Percentiles rank a stretch among this genome's conserved stretches.
Conservation (phyloP, 2,113 vertebrate species). For the Myotis davidii region DNA sequence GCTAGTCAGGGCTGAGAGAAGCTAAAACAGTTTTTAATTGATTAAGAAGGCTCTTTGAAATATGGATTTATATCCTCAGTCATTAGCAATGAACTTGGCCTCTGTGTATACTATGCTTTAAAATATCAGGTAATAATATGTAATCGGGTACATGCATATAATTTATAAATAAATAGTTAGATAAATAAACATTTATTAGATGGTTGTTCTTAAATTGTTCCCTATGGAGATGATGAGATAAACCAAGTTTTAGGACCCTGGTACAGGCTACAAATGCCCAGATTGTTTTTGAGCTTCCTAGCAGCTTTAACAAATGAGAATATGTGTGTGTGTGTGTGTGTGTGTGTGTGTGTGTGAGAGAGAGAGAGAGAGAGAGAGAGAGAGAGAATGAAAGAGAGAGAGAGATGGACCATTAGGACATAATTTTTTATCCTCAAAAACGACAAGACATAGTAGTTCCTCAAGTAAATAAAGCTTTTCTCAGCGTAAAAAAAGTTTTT, state of each 20-base stretch:
- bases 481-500: background rate
- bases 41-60: slow-evolving; percentile 6
- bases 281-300: background rate
- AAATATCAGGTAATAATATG: background rate
- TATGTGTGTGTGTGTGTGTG: background rate
- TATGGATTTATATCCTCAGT: background rate
- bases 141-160: background rate
- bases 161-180: background rate
- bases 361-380: too few relatives aligned
- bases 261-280: background rate
- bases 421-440: background rate
- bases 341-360: too few relatives aligned
- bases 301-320: background rate
- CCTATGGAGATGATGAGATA: background rate
- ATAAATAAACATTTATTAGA: background rate
- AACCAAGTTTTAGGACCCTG: background rate
- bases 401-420: background rate
- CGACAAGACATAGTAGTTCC: background rate
- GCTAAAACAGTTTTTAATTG: background rate
- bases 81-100: background rate
- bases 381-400: too few relatives aligned
- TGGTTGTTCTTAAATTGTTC: background rate
- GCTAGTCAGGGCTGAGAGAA: background rate
- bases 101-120: background rate
- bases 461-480: background rate